Conservation (phyloP, 1,140 invertebrate genomes). For the Dinothrombium tinctorium region DNA sequence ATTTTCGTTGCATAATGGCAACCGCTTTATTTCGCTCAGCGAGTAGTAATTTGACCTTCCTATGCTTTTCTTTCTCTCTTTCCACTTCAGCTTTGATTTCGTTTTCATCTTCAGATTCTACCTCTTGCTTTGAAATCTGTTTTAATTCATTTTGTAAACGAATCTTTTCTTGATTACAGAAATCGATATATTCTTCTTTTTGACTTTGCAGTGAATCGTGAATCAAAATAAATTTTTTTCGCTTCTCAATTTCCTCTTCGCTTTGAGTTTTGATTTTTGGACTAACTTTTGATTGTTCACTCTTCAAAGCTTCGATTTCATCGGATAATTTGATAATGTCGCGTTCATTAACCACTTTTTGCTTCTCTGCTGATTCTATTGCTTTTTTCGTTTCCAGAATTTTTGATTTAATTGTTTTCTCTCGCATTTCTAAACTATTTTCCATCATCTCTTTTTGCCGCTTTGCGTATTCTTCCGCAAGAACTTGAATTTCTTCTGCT, state of each 20-base stretch:
- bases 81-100: slow-evolving; percentile 17
- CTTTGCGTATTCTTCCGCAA: slow-evolving; percentile 9
- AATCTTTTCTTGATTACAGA: slow-evolving; percentile 3
- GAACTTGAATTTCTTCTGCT: slow-evolving; percentile 8
- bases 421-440: background rate
- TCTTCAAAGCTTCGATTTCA: too few relatives aligned
- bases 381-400: too few relatives aligned
- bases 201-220: too few relatives aligned
- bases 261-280: too few relatives aligned
- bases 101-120: slow-evolving; percentile 15
- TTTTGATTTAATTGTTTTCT: too few relatives aligned
- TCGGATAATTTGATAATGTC: too few relatives aligned
- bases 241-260: too few relatives aligned
- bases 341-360: too few relatives aligned
- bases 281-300: too few relatives aligned
- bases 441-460: slow-evolving; percentile 2
- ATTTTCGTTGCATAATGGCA: slow-evolving; percentile 42
- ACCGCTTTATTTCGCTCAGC: slow-evolving; percentile 20
- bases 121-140: background rate
- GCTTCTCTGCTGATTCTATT: too few relatives aligned
- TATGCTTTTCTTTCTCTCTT: background rate
- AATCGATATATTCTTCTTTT: too few relatives aligned
- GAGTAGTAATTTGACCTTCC: slow-evolving; percentile 12
- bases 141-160: background rate
- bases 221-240: too few relatives aligned